Base-by-base conservation (phyloP, 2,888 invertebrate species). In the Melanargia galathea region DNA sequence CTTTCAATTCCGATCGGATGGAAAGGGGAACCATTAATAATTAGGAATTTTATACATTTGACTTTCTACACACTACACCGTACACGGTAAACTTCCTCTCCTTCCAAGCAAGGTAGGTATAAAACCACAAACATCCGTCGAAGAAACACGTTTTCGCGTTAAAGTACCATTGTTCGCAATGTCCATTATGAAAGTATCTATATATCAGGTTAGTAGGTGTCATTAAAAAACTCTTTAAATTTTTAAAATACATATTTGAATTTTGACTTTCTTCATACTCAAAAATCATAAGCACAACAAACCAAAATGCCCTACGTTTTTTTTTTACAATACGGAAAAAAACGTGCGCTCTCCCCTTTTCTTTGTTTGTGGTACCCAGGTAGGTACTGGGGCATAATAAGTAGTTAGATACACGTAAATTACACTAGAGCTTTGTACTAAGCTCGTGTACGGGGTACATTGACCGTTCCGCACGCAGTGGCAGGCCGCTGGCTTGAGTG, bases 391-490 rank as follows among this genome's bases (percentile, higher is more conserved):
- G 35, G 52, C 22, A 20, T 20, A 52, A 33, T 52, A 52, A 35
- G 52, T 35, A 20, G 35, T 33, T 52, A 13, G 20, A 16, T 52
- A 20, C 52, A 52, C 33, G 52, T 52, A 52, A 52, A 52, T 52
- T 52, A 52, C 35, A 33, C 52, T 20, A 52, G 51, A 30, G 52
- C 52, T 52, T 30, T 57, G 45, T 43, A 46, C 40, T n/a, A 45
- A 26, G 16, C 24, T 56, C 45, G 57, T 57, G 43, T 45, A 55
- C n/a, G 43, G 45, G 45, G 57, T 57, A 30, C 57, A 45, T 45
- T 57, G 57, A 57, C 57, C 57, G 57, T 57, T 57, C 57, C 57
- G 33, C 57, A 30, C 33, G 43, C 57, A 22, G 20, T 13, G 22
- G n/a, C 48, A 48, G n/a, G 48, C 16, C 40, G 26, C 13, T n/a